Base-by-base conservation (phyloP, 2,888 invertebrate genomes). In the Troilus luridus region DNA sequence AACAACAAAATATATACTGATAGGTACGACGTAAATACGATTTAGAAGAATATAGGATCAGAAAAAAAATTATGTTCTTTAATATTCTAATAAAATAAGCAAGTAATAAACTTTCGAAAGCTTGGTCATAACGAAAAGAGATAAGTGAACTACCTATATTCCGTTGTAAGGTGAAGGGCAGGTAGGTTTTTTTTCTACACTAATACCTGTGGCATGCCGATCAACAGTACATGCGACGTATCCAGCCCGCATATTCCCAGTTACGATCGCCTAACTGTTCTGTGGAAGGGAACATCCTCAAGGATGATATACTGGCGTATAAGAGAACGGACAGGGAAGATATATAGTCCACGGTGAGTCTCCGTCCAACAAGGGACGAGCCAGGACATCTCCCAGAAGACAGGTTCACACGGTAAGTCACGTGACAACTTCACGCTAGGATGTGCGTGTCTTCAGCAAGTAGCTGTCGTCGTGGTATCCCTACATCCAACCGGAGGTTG, bases 361-460 rank as follows among this genome's bases (percentile, higher is more conserved):
- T 17, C 41, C 72, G 72, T 77, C 72, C 72, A 77, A 41, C 72
- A 77, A 41, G 41, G 19, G n/a, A 14, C 67, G 67, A 14, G 14
- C 24, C 67, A 67, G 72, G 27, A 77, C 72, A 77, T 77, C 72
- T 77, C 17, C 72, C 72, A 41, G 1, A 1, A 19, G 72, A 77
- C 72, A 77, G 72, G 72, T 77, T 77, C 72, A 77, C 72, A 77
- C 72, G 72, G 72, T 77, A 77, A 27, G 72, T 3, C 72, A 77
- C 72, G 72, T 41, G 72, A 77, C 72, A 77, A 17, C 41, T 77
- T 77, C 72, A 77, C 72, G 72, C 24, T 7, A 24, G 24, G 72
- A 77, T 77, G 72, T 77, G 72, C 72, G 72, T 77, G 72, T 77
- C 72, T 41, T 41, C 72, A 0, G 17, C 72, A 41, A 77, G 27